phyloP scores from a whole-genome alignment of 1,140 invertebrate genomes.

The Maniola jurtina region DNA sequence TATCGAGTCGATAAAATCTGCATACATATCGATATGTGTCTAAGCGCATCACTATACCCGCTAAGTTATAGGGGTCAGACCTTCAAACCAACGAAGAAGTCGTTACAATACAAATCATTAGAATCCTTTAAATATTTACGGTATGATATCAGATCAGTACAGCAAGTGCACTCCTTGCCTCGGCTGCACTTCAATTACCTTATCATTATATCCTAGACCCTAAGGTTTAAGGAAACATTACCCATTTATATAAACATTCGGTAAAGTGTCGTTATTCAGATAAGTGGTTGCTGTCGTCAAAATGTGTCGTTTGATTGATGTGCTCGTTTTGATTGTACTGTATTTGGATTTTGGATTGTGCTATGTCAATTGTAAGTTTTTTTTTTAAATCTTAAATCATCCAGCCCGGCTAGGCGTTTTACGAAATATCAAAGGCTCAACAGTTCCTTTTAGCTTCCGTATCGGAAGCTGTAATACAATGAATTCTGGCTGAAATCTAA shows the following conservation, averaged over 20 bases:
- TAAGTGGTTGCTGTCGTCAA: conserved; percentile 39
- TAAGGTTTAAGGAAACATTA: conserved; percentile 34
- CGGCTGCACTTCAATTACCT: conserved; percentile 40
- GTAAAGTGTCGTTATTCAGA: conserved; percentile 34
- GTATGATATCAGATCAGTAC: conserved; percentile 50
- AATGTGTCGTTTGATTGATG: conserved; percentile 49
- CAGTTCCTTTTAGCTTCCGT: no score
- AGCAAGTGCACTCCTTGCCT: conserved; percentile 51
- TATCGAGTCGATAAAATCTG: neutral
- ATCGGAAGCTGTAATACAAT: no score
- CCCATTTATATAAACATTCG: conserved; percentile 27
- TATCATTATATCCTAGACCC: conserved; percentile 41
- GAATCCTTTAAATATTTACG: conserved; percentile 66
- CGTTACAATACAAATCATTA: conserved; percentile 63
- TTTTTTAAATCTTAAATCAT: neutral
- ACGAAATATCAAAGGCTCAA: no score
- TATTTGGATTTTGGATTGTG: conserved; percentile 48
- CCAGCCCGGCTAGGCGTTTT: no score
- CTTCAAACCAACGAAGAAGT: conserved; percentile 59
- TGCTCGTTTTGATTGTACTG: conserved; percentile 42
- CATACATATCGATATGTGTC: neutral
- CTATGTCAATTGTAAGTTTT: conserved; percentile 64
- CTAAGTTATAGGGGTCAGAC: conserved; percentile 67
- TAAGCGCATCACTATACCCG: conserved; percentile 42
- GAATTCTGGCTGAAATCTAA: no score